Evolutionary conservation across 30 jellyfish, hydroid and myxozoan species (phyloP), one percentile per base, ranked within the genome.

Genomic region (Haliclystus octoradiatus): DNA sequence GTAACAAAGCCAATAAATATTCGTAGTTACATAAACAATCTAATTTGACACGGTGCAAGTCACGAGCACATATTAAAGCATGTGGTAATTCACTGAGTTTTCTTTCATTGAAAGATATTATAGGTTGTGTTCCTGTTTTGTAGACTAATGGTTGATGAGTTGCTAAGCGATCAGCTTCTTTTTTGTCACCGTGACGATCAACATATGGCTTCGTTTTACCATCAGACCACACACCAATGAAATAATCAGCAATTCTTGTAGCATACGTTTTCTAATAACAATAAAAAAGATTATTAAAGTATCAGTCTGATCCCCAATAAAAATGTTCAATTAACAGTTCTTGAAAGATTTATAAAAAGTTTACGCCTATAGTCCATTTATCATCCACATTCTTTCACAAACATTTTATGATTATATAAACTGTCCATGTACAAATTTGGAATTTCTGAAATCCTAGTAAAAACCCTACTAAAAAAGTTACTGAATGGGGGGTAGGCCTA

Each of bases 61-160:
- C 79, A 26, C 32, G 71, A n/a, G 83, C 47, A 75, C 19, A 47
- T 32, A 76, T 69, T 0, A 84, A 68, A 57, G 70, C 81, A 62
- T 25, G 67, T 0, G 95, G 95, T 35, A 84, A 83, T 50, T 84
- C 95, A 49, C 84, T 76, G 47, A 84, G 79, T 63, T 84, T 84
- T 26, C 95, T 76, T 4, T 71, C 70, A 52, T 84, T 84, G 74
- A 26, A 84, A 32, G 69, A 49, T 5, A 24, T 14, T 28, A 27
- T 50, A 15, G 76, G 70, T 9, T 77, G 69, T 46, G 74, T 80
- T n/a, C 62, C 78, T 1, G 80, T 66, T 26, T 23, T 7, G 52
- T 69, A 75, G 2, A 66, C 70, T 40, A 66, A 52, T 2, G 78
- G 65, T 52, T 84, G 95, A 1, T 82, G 28, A 15, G 95, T 78